phyloP scores from a whole-genome alignment of 2,113 vertebrate genomes.

The Xiphorhynchus elegans region DNA sequence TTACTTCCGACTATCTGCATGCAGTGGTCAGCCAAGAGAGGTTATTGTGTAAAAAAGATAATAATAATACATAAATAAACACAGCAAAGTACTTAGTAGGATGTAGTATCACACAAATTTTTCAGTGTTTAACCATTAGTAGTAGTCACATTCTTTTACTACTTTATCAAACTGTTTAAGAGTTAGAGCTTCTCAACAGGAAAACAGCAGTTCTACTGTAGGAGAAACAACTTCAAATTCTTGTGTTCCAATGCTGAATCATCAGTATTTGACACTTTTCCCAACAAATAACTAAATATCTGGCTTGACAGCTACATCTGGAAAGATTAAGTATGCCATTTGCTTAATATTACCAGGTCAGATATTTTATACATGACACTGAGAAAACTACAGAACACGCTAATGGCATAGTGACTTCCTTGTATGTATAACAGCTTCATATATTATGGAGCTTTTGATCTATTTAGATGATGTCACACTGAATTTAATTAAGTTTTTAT shows the following conservation, averaged over 20 bases:
- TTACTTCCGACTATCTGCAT: conserved; percentile 99
- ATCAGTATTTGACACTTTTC: not conserved
- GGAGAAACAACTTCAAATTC: not conserved
- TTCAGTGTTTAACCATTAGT: conserved; percentile 79
- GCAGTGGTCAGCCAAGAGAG: conserved; percentile 90
- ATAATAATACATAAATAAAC: conserved; percentile 82
- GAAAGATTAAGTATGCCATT: not conserved
- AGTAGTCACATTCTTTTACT: not conserved
- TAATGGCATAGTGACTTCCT: not conserved
- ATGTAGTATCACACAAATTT: conserved; percentile 72
- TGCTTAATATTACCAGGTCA: not conserved
- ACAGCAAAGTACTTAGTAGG: conserved; percentile 90
- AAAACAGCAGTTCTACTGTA: not conserved
- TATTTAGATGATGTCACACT: not conserved
- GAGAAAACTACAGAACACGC: not conserved
- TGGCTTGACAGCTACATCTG: not conserved
- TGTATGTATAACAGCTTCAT: not conserved
- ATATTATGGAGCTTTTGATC: not conserved
- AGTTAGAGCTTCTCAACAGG: not conserved
- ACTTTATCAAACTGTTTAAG: not conserved
- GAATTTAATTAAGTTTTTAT: conserved; percentile 17
- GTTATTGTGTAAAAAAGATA: conserved; percentile 89
- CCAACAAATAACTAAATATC: not conserved
- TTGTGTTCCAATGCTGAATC: not conserved
- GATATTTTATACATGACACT: not conserved